A percentile compares a stretch with the other conserved stretches of the same genome.
Conservation (phyloP, 2,888 invertebrate genomes). For the Cheilosia scutellata region DNA sequence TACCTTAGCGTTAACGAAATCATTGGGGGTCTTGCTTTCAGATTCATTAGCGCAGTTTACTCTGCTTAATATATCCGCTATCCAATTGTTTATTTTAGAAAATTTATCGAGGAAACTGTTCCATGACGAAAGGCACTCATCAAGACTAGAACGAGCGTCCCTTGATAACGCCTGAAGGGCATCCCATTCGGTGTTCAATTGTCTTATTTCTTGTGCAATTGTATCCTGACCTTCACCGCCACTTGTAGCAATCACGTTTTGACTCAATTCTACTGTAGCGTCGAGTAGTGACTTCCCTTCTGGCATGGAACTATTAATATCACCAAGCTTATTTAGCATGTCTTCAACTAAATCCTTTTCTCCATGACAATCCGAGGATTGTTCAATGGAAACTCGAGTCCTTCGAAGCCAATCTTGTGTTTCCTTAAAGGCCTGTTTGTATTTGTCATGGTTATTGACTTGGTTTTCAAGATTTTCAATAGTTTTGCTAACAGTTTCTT, state of each 20-base stretch:
- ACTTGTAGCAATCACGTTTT: constrained; percentile 90
- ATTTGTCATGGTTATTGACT: constrained; percentile 94
- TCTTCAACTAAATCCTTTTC: constrained; percentile 91
- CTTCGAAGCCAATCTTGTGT: constrained; percentile 94
- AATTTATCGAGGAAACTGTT: constrained; percentile 90
- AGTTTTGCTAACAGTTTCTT: constrained; percentile 87
- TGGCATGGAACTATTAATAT: constrained; percentile 88
- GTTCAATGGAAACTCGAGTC: constrained; percentile 92
- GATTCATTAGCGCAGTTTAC: constrained; percentile 88
- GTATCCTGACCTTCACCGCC: constrained; percentile 93
- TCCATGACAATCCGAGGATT: constrained; percentile 94
- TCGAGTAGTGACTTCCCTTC: constrained; percentile 90
- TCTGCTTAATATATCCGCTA: constrained; percentile 88
- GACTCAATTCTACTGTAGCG: constrained; percentile 90
- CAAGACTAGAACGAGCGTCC: constrained; percentile 90
- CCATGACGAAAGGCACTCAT: constrained; percentile 92
- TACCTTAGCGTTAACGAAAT: constrained; percentile 90
- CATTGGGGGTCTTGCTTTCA: constrained; percentile 91
- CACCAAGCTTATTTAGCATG: constrained; percentile 90
- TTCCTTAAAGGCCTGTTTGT: constrained; percentile 92
- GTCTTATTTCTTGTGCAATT: constrained; percentile 92
- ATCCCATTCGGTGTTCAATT: constrained; percentile 93
- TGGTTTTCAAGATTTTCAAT: constrained; percentile 91
- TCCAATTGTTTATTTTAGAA: constrained; percentile 90
- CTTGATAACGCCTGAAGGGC: constrained; percentile 90